Evolutionary conservation across 1,140 invertebrate genomes (phyloP), one percentile per base, ranked within the genome.

Genomic region (Augochlora pura): DNA sequence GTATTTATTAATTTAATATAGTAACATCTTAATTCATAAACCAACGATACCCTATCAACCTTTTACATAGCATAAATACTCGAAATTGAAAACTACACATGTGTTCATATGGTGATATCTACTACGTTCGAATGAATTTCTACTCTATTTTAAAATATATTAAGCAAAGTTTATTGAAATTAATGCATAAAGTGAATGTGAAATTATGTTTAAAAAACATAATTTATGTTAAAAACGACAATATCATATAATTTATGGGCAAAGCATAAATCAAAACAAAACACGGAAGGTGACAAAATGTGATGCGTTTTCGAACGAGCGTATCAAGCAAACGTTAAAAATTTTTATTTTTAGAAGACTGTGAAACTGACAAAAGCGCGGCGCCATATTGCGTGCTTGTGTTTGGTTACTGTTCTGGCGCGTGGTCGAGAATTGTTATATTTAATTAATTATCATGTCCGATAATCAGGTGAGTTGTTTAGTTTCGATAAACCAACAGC

Each of bases 341-440:
- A 79, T 79, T 73, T 73, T 73, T 66, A 79, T 79, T 79, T 73
- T 74, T 74, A 65, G 72, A 82, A 87, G 86, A 85, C 88, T 89
- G n/a, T n/a, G 90, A 89, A 89, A 91, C 86, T 88, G 88, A 92
- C 91, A 93, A 92, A 93, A 92, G 88, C 87, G 76, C 82, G 88
- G 91, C 92, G 92, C 92, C 92, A 93, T 93, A 93, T 93, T 93
- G 91, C 87, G 68, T 90, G 91, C 88, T 92, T 92, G 91, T 93
- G 91, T 93, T 93, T 93, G 89, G 89, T 91, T 92, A 88, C 85
- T 85, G 85, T 92, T 92, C 88, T 91, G 91, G 91, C 92, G 92
- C 92, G 92, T 93, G 92, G 89, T 92, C 88, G 82, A 88, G 82
- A 86, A 84, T 77, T 89, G 77, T 88, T 88, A 83, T 79, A 86